phyloP scores from a whole-genome alignment of 2,797 vertebrate species.

The Hydrolagus colliei region DNA sequence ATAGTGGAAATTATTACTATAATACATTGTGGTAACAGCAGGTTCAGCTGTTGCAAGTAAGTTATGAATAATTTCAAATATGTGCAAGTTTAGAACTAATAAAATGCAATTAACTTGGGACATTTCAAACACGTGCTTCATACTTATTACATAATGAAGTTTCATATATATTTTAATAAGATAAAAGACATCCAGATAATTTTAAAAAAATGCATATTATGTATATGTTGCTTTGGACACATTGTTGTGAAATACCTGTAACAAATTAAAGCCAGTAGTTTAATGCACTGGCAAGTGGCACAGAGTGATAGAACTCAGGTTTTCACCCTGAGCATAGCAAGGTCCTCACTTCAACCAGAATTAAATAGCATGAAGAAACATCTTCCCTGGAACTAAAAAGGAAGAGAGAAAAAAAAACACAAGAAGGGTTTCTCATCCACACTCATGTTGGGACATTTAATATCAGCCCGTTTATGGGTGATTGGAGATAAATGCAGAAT shows the following conservation, averaged over 20 bases:
- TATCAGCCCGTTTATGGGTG: background rate
- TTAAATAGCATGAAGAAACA: background rate
- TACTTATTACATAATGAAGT: background rate
- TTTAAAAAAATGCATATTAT: background rate
- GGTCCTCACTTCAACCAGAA: background rate
- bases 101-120: too few species aligned
- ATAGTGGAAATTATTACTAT: background rate
- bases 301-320: background rate
- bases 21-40: constrained; percentile 14
- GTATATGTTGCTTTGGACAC: background rate
- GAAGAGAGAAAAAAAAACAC: background rate
- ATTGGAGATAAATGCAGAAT: background rate
- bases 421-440: background rate
- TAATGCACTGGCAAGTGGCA: too few species aligned
- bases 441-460: background rate
- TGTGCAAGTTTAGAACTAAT: too few species aligned
- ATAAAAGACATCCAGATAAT: background rate
- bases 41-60: constrained; percentile 22
- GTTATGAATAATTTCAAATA: constrained; percentile 29
- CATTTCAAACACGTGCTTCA: too few species aligned
- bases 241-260: background rate
- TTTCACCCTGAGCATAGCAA: background rate
- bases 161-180: too few species aligned
- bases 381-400: background rate
- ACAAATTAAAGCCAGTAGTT: background rate